phyloP scores from a whole-genome alignment of 2,797 vertebrate genomes.

The Neosalanx taihuensis region DNA sequence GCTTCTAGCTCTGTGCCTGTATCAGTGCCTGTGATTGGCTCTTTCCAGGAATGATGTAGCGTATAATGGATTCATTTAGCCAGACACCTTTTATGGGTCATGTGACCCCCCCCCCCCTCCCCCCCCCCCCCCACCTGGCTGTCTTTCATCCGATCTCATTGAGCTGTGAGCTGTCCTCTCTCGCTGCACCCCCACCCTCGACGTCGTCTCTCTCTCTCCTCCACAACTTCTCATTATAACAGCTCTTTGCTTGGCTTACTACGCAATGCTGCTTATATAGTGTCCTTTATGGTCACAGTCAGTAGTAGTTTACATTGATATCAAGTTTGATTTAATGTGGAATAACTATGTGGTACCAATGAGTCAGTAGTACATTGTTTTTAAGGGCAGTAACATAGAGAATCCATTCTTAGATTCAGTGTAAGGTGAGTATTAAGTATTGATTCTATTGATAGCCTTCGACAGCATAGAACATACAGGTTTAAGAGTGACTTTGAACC shows the following conservation, averaged over 20 bases:
- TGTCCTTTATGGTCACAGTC: background rate
- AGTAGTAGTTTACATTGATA: background rate
- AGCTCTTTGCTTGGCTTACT: constrained; percentile 4
- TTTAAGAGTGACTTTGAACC: background rate
- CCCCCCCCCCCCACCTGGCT: constrained; percentile 16
- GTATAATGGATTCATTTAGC: too few relatives aligned
- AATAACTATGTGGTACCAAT: background rate
- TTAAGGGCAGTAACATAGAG: background rate
- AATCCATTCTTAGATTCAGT: background rate
- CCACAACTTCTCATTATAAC: background rate
- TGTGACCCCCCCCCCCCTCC: constrained; percentile 23
- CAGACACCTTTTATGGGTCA: background rate
- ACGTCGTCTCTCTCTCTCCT: constrained; percentile 8
- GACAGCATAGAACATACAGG: too few relatives aligned
- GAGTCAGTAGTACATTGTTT: background rate
- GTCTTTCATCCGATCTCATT: constrained; percentile 23
- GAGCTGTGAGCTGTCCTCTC: constrained; percentile 17
- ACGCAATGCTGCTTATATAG: background rate
- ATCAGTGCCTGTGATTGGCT: constrained; percentile 60
- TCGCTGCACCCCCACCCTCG: constrained; percentile 28
- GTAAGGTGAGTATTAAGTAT: background rate
- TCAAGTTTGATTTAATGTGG: background rate
- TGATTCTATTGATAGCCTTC: too few relatives aligned
- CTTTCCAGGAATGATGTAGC: background rate
- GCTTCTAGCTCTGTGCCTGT: constrained; percentile 64